A percentile compares a stretch with the other conserved stretches of the same genome.
Evolutionary conservation across 2,113 vertebrate genomes (phyloP).

Genomic region (Haemorhous mexicanus): DNA sequence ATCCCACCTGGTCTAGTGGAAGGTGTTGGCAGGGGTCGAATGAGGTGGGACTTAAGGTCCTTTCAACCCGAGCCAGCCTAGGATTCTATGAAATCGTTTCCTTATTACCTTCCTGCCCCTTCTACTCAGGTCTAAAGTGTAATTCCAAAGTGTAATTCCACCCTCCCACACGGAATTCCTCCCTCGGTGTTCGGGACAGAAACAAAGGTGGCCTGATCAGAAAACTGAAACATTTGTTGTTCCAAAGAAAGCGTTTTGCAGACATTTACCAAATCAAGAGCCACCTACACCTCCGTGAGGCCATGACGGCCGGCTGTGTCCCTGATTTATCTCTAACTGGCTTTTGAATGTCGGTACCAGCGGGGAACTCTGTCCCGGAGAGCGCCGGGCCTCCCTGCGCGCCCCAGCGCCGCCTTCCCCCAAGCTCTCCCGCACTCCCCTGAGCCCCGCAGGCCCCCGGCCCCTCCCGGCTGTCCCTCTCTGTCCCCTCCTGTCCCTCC

Average conservation of each 20-base stretch:
- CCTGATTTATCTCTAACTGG: accelerated
- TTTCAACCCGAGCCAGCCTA: neutral
- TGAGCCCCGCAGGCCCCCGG: neutral
- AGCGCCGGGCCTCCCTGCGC: neutral
- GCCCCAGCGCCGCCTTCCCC: neutral
- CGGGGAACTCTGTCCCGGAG: accelerated
- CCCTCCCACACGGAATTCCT: neutral
- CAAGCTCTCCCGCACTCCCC: accelerated
- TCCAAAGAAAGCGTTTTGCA: neutral
- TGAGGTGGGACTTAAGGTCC: neutral
- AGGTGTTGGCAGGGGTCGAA: neutral
- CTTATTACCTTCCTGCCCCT: too few species aligned
- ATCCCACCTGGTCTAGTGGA: neutral
- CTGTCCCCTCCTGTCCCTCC: neutral
- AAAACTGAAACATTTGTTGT: accelerated
- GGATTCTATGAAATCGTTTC: neutral
- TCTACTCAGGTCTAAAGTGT: neutral
- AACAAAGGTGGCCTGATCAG: accelerated
- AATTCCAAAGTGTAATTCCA: neutral
- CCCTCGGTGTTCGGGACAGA: accelerated
- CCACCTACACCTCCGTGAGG: too few species aligned
- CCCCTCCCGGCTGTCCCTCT: neutral
- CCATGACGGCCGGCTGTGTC: accelerated
- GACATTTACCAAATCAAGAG: neutral
- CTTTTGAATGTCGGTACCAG: accelerated